Conservation (phyloP, 2,888 invertebrate species). For the Steromphala cineraria region DNA sequence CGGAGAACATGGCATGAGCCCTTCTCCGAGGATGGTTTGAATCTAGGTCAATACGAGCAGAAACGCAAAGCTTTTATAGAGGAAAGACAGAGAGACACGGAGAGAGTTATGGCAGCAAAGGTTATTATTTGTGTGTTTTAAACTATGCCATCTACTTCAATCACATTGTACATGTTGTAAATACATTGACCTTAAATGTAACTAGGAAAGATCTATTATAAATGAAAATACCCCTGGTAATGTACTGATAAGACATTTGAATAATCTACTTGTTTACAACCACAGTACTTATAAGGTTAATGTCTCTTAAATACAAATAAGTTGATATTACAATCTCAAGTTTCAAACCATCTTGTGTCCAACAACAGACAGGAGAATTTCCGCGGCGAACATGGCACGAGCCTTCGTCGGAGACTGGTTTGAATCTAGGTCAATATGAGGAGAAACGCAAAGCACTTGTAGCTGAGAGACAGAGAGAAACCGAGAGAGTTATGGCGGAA, state of each 20-base stretch:
- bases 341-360: too few species aligned
- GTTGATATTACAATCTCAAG: too few species aligned
- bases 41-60: slow-evolving; percentile 39
- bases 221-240: too few species aligned
- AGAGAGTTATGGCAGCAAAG: not conserved
- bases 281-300: too few species aligned
- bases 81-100: slow-evolving; percentile 7
- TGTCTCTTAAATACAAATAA: too few species aligned
- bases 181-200: too few species aligned
- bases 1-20: not conserved
- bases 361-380: not conserved
- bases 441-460: slow-evolving; percentile 31
- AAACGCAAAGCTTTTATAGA: slow-evolving; percentile 29
- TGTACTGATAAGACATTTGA: too few species aligned
- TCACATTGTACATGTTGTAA: too few species aligned
- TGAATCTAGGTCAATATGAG: slow-evolving; percentile 40
- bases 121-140: too few species aligned
- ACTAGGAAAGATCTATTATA: too few species aligned
- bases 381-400: not conserved
- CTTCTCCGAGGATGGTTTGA: slow-evolving; percentile 24
- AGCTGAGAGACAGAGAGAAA: slow-evolving; percentile 8
- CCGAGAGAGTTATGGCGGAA: not conserved
- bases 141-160: too few species aligned
- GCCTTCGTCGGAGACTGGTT: slow-evolving; percentile 21
- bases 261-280: too few species aligned